A percentile compares a stretch with the other conserved stretches of the same genome.
Evolutionary conservation across 2,888 invertebrate genomes (phyloP).

Genomic region (Cylindroiulus punctatus): DNA sequence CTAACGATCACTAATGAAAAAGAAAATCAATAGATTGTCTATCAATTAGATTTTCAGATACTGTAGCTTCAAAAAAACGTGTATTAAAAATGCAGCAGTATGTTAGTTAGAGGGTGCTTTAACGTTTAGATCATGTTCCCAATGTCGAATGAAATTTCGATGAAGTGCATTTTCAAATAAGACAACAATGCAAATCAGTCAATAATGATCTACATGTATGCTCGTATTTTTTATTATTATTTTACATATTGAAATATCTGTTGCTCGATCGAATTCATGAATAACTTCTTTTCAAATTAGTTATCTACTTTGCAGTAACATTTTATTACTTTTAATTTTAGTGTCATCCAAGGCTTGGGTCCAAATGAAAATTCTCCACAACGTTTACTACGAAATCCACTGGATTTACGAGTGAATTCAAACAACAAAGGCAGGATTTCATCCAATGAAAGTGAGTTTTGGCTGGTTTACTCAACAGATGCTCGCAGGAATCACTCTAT

Average conservation of each 20-base stretch:
- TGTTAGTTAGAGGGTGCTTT: too few species aligned
- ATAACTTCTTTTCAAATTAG: background rate
- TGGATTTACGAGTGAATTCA: background rate
- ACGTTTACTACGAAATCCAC: background rate
- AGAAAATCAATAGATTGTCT: slow-evolving; percentile 6
- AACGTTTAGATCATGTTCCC: too few species aligned
- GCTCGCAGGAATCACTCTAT: background rate
- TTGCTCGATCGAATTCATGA: background rate
- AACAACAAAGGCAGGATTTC: background rate
- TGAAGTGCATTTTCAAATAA: background rate
- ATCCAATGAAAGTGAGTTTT: background rate
- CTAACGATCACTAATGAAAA: background rate
- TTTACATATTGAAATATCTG: background rate
- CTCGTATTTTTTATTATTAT: background rate
- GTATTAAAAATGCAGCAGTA: background rate
- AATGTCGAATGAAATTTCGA: background rate
- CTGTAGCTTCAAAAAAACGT: background rate
- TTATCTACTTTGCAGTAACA: background rate
- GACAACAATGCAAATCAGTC: background rate
- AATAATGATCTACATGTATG: too few species aligned
- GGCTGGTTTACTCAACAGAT: background rate
- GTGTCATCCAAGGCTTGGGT: background rate
- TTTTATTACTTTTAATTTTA: background rate
- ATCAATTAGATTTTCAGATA: background rate
- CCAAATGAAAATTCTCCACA: background rate